Base-by-base conservation (phyloP, 1,140 invertebrate genomes). In the Eufriesea mexicana region DNA sequence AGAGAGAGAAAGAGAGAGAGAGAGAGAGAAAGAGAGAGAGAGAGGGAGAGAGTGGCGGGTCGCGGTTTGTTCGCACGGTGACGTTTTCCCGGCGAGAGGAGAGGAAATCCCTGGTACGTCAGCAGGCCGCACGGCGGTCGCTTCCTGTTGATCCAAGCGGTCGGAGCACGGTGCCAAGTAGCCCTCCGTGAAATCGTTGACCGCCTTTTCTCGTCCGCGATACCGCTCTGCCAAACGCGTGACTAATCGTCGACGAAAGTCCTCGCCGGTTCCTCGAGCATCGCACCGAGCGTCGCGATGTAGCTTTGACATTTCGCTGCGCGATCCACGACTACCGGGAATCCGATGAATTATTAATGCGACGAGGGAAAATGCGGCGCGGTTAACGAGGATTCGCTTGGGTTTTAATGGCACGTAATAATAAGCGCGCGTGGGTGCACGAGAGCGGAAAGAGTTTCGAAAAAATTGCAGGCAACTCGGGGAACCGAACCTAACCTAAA, bases 101-200 rank as follows among this genome's bases (percentile, higher is more conserved):
- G 35, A 86, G 86, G 86, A 86, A 86, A 87, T 87, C 84, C 86
- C 80, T 79, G 47, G 25, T 73, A 86, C 86, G 80, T 86, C 83
- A 87, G 42, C 68, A 20, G 5, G 23, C 25, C 0, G 47, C 18
- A 5, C n/a, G n/a, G 66, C 23, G 61, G 61, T 81, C 61, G 49
- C 70, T 78, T 70, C 70, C 79, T 68, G 61, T 67, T 57, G 42
- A 49, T 68, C 66, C 67, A 51, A 81, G 35, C 55, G 71, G 35
- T 42, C 45, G 12, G 42, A 16, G 61, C 23, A 49, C 75, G 75
- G 23, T 85, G 86, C 86, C 84, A 85, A 84, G 80, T 84, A 71
- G 76, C 73, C 64, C 84, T 83, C 61, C 79, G 70, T 72, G 70
- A 78, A 79, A 87, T 79, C 84, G 83, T 86, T 86, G 83, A 84